Conservation (phyloP, 2,113 vertebrate genomes). For the Scomber japonicus region DNA sequence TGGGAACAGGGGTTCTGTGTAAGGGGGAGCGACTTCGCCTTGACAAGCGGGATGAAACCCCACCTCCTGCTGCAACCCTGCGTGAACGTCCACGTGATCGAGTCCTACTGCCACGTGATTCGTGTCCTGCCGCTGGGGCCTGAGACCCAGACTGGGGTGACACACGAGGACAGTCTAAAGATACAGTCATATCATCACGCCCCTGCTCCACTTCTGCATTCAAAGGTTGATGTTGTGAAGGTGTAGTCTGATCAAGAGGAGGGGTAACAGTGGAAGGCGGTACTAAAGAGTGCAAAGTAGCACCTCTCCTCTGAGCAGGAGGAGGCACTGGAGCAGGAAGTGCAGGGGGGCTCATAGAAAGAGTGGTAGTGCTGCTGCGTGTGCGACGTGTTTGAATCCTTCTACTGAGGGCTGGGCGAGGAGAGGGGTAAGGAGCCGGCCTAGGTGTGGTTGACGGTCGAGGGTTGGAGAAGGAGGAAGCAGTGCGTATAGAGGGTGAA, state of each 20-base stretch:
- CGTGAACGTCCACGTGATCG: constrained; percentile 87
- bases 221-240: constrained; percentile 61
- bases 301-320: constrained; percentile 70
- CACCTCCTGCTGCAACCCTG: constrained; percentile 84
- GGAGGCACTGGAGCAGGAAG: constrained; percentile 67
- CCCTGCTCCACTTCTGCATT: constrained; percentile 75
- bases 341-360: constrained; percentile 67
- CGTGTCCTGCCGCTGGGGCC: constrained; percentile 54
- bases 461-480: constrained; percentile 60
- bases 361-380: constrained; percentile 83
- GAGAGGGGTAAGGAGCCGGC: constrained; percentile 73
- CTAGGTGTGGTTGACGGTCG: constrained; percentile 64
- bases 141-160: constrained; percentile 67
- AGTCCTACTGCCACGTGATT: constrained; percentile 88
- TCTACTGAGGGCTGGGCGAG: constrained; percentile 77
- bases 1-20: constrained; percentile 77
- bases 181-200: constrained; percentile 64
- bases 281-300: constrained; percentile 70
- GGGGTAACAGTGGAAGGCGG: constrained; percentile 61
- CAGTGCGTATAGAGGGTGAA: constrained; percentile 66
- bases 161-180: constrained; percentile 76
- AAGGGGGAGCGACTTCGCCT: constrained; percentile 92
- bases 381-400: constrained; percentile 85
- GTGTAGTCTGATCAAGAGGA: constrained; percentile 59
- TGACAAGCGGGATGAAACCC: constrained; percentile 84